Evolutionary conservation across 1,140 invertebrate species (phyloP).

Genomic region (Calephelis nemesis): DNA sequence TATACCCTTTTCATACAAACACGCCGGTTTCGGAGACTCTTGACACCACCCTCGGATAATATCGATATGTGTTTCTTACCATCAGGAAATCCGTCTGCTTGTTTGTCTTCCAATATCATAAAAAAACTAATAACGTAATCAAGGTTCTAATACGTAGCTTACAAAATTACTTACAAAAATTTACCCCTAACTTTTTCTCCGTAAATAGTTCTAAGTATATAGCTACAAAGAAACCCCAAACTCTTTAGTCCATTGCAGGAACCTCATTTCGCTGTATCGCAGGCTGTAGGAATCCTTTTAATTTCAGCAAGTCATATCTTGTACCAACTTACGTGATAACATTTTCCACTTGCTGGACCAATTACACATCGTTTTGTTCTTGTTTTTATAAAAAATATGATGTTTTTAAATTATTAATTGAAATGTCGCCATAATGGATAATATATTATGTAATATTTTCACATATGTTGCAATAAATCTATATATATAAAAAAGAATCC

Average conservation of each 20-base stretch:
- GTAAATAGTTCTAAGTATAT: neutral
- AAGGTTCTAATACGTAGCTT: slow-evolving; percentile 4
- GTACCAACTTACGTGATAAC: slow-evolving; percentile 31
- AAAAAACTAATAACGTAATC: neutral
- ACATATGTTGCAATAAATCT: too few relatives aligned
- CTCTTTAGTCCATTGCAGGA: neutral
- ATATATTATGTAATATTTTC: too few relatives aligned
- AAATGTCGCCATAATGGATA: too few relatives aligned
- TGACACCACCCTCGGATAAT: too few relatives aligned
- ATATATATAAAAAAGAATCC: too few relatives aligned
- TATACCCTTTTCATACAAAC: too few relatives aligned
- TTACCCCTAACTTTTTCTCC: neutral
- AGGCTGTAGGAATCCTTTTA: slow-evolving; percentile 33
- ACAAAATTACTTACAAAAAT: slow-evolving; percentile 4
- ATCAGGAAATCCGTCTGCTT: too few relatives aligned
- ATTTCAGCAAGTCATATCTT: slow-evolving; percentile 47
- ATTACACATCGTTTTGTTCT: slow-evolving; percentile 32
- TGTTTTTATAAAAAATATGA: neutral
- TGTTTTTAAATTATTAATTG: too few relatives aligned
- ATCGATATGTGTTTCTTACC: too few relatives aligned
- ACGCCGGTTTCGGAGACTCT: too few relatives aligned
- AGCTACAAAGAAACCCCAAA: neutral
- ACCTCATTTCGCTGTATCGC: slow-evolving; percentile 1
- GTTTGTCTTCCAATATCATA: too few relatives aligned
- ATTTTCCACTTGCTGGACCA: slow-evolving; percentile 38